Percentiles rank a stretch among this genome's conserved stretches.
Conservation (phyloP, 1,140 invertebrate genomes). For the Rhizoglyphus robini region DNA sequence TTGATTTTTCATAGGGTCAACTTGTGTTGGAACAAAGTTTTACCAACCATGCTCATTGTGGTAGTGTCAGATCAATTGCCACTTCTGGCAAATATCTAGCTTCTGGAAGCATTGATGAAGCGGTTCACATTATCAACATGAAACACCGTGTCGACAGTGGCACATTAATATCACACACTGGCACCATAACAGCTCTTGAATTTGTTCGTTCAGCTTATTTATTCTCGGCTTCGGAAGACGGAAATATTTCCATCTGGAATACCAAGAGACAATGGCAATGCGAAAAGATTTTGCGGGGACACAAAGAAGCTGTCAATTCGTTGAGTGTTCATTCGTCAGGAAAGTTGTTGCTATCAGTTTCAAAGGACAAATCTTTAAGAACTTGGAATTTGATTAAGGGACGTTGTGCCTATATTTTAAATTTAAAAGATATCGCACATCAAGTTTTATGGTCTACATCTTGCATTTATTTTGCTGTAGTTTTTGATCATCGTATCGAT, state of each 20-base stretch:
- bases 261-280: slow-evolving; percentile 60
- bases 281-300: slow-evolving; percentile 32
- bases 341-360: slow-evolving; percentile 63
- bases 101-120: slow-evolving; percentile 77
- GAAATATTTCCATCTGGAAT: slow-evolving; percentile 60
- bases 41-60: slow-evolving; percentile 67
- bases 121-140: slow-evolving; percentile 70
- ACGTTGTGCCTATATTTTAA: slow-evolving; percentile 67
- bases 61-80: slow-evolving; percentile 57
- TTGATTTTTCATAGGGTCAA: background rate
- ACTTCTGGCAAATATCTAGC: slow-evolving; percentile 58
- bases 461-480: slow-evolving; percentile 19
- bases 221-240: slow-evolving; percentile 67
- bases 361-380: slow-evolving; percentile 61
- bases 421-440: slow-evolving; percentile 44
- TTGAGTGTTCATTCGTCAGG: slow-evolving; percentile 56
- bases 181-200: slow-evolving; percentile 54
- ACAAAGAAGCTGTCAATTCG: slow-evolving; percentile 33
- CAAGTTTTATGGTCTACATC: slow-evolving; percentile 22
- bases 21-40: slow-evolving; percentile 51
- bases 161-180: slow-evolving; percentile 55
- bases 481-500: slow-evolving; percentile 20
- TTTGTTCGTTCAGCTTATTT: slow-evolving; percentile 64
- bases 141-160: slow-evolving; percentile 56
- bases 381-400: slow-evolving; percentile 92